Conservation (phyloP, 2,797 vertebrate genomes). For the Avahi laniger region DNA sequence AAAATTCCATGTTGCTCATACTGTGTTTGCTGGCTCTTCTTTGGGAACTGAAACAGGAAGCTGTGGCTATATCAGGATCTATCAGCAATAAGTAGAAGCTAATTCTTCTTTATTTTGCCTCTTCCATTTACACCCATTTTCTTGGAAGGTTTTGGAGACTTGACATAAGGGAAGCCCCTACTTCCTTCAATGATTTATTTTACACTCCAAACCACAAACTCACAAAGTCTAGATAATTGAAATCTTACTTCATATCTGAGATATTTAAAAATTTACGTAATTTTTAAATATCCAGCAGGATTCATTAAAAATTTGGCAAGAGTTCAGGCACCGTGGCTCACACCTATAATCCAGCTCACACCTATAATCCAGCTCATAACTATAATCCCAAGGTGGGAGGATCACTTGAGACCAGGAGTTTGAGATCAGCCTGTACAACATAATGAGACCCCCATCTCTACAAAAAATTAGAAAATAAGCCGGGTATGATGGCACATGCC, state of each 20-base stretch:
- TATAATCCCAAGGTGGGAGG: too few species aligned
- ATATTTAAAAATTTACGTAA: not conserved
- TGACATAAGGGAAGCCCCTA: not conserved
- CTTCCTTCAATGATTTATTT: not conserved
- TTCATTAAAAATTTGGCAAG: not conserved
- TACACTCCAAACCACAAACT: not conserved
- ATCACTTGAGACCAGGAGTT: too few species aligned
- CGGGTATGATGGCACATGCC: too few species aligned
- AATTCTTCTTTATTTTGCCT: not conserved
- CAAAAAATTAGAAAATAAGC: too few species aligned
- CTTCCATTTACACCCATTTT: not conserved
- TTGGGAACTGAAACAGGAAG: not conserved
- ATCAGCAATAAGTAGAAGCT: not conserved
- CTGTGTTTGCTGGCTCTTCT: not conserved
- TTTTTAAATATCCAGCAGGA: not conserved
- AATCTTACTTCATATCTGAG: not conserved
- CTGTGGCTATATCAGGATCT: not conserved
- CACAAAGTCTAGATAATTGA: not conserved
- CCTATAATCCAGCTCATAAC: too few species aligned
- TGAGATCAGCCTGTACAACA: too few species aligned
- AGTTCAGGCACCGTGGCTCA: too few species aligned
- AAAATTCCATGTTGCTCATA: not conserved
- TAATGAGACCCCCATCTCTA: too few species aligned
- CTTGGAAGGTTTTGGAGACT: not conserved
- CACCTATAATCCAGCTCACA: too few species aligned